A percentile compares a stretch with the other conserved stretches of the same genome.
phyloP scores from a whole-genome alignment of 2,797 vertebrate species.

The Typhlichthys eigenmanni region DNA sequence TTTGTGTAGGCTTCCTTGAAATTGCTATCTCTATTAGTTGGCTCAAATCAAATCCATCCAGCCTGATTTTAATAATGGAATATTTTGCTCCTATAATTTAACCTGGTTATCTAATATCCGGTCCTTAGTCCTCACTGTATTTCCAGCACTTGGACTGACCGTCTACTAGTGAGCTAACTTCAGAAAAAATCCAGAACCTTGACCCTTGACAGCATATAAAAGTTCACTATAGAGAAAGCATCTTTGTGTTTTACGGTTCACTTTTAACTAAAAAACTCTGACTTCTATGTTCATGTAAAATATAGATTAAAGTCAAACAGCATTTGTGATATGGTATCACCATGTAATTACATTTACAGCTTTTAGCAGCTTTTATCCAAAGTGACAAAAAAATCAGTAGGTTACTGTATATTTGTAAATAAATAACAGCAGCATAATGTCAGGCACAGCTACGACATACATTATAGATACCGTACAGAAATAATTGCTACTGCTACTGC shows the following conservation, averaged over 20 bases:
- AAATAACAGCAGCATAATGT: too few species aligned
- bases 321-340: too few species aligned
- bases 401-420: too few species aligned
- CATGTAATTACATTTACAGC: too few species aligned
- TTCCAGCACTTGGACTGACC: constrained; percentile 45
- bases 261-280: neutral
- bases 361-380: too few species aligned
- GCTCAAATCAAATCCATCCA: constrained; percentile 74
- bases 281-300: neutral
- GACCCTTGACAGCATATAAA: constrained; percentile 10
- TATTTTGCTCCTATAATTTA: constrained; percentile 74
- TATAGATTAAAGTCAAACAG: too few species aligned
- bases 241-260: neutral
- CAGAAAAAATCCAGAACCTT: constrained; percentile 24
- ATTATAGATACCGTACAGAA: too few species aligned
- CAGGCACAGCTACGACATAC: too few species aligned
- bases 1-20: constrained; percentile 71
- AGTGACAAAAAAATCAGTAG: too few species aligned
- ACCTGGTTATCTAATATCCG: constrained; percentile 79
- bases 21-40: constrained; percentile 77
- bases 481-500: too few species aligned
- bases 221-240: neutral
- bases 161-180: constrained; percentile 27
- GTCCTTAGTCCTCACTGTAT: constrained; percentile 53
- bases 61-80: constrained; percentile 78